These are phyloP conservation scores for Aphis gossypii DNA, from an alignment of 1,140 invertebrate genomes.

Conservation along the genomic window DNA sequence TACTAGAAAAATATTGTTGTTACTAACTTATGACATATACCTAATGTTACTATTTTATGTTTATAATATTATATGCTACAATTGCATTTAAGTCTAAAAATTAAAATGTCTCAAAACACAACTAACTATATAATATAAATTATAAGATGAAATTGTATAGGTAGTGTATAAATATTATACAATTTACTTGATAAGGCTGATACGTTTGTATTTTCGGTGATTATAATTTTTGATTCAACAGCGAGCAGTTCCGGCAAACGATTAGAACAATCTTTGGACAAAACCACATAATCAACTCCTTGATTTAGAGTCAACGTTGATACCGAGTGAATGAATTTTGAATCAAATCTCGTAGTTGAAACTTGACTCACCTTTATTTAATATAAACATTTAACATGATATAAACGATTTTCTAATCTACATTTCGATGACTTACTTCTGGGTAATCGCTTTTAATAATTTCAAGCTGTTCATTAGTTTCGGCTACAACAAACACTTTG, in stretches of 20 bases:
- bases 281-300: constrained; percentile 16
- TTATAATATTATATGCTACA: no score
- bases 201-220: constrained; percentile 12
- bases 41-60: no score
- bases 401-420: background rate
- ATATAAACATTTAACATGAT: background rate
- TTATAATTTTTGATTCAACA: background rate
- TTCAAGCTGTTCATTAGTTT: constrained; percentile 15
- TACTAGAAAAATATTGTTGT: no score
- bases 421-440: background rate
- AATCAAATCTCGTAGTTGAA: constrained; percentile 9
- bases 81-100: no score
- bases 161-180: no score
- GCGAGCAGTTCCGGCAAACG: constrained; percentile 48
- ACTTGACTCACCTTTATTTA: constrained; percentile 28
- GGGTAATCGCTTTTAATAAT: background rate
- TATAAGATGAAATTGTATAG: no score
- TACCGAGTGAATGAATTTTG: constrained; percentile 41
- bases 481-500: constrained; percentile 38
- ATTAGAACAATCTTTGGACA: background rate
- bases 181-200: constrained; percentile 43
- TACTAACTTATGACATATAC: no score
- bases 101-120: no score
- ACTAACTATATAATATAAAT: no score
- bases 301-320: background rate